Evolutionary conservation across 1,140 invertebrate genomes (phyloP).

Genomic region (Elymnias hypermnestra): DNA sequence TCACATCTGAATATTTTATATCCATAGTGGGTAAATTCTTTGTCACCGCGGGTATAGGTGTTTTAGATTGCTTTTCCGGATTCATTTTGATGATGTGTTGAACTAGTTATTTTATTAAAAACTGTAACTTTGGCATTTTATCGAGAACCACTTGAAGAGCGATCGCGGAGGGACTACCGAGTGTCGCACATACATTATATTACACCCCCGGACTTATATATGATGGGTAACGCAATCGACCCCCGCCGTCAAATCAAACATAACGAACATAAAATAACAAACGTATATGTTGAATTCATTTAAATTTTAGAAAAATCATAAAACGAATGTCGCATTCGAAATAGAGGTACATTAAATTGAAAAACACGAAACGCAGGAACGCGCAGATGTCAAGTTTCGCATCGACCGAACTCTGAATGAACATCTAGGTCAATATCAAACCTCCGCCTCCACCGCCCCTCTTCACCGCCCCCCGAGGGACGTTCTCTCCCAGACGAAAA

Average conservation of each 20-base stretch:
- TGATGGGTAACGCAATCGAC: slow-evolving; percentile 3
- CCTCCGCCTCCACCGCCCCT: slow-evolving; percentile 45
- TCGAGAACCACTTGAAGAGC: slow-evolving; percentile 25
- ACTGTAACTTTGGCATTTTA: slow-evolving; percentile 28
- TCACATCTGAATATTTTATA: slow-evolving; percentile 52
- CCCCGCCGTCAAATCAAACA: slow-evolving; percentile 2
- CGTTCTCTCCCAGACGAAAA: slow-evolving; percentile 49
- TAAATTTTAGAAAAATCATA: slow-evolving; percentile 10
- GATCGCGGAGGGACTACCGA: slow-evolving; percentile 27
- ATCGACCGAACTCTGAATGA: slow-evolving; percentile 75
- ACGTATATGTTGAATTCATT: slow-evolving; percentile 11
- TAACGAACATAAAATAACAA: background rate
- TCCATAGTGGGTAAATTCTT: slow-evolving; percentile 53
- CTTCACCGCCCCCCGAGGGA: slow-evolving; percentile 38
- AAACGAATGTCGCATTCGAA: slow-evolving; percentile 23
- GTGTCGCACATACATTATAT: slow-evolving; percentile 41
- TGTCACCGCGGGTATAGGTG: slow-evolving; percentile 44
- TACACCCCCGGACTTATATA: slow-evolving; percentile 19
- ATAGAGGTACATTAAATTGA: slow-evolving; percentile 57
- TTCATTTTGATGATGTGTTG: slow-evolving; percentile 23
- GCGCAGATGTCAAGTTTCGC: slow-evolving; percentile 74
- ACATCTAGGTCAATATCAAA: slow-evolving; percentile 75
- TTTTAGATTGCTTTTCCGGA: slow-evolving; percentile 26
- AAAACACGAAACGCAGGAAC: slow-evolving; percentile 67
- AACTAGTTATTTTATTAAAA: slow-evolving; percentile 11